Evolutionary conservation across 2,797 vertebrate genomes (phyloP).

Genomic region (Cossypha dichroa): DNA sequence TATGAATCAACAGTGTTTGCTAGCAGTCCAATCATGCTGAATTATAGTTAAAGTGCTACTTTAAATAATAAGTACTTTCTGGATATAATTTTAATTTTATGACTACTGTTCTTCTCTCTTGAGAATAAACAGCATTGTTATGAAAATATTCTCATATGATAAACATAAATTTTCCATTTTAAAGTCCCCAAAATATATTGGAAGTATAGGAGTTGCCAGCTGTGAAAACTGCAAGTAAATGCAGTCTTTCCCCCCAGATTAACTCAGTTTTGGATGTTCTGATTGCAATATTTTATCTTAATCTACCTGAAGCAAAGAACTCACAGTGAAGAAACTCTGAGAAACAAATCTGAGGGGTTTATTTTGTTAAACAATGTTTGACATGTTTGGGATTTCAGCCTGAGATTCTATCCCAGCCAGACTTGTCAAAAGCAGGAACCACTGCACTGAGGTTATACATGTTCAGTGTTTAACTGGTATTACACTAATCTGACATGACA

Average conservation of each 20-base stretch:
- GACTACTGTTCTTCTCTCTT: background rate
- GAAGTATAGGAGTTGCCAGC: background rate
- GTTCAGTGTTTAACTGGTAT: background rate
- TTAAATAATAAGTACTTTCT: background rate
- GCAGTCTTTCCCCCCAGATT: background rate
- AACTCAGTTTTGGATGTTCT: background rate
- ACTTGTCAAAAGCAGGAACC: background rate
- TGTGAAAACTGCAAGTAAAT: background rate
- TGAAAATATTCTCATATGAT: background rate
- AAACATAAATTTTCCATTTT: background rate
- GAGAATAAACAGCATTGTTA: background rate
- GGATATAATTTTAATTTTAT: background rate
- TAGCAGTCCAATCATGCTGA: background rate
- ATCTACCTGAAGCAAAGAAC: background rate
- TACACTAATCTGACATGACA: background rate
- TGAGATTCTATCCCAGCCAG: background rate
- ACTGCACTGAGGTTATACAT: background rate
- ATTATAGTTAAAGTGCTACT: background rate
- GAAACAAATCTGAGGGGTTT: background rate
- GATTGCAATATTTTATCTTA: background rate
- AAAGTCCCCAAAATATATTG: background rate
- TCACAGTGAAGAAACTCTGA: background rate
- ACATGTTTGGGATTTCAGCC: background rate
- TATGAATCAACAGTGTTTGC: background rate
- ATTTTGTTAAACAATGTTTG: background rate